Evolutionary conservation across 2,113 vertebrate genomes (phyloP), one percentile per base, ranked within the genome.

Genomic region (Salvelinus fontinalis): DNA sequence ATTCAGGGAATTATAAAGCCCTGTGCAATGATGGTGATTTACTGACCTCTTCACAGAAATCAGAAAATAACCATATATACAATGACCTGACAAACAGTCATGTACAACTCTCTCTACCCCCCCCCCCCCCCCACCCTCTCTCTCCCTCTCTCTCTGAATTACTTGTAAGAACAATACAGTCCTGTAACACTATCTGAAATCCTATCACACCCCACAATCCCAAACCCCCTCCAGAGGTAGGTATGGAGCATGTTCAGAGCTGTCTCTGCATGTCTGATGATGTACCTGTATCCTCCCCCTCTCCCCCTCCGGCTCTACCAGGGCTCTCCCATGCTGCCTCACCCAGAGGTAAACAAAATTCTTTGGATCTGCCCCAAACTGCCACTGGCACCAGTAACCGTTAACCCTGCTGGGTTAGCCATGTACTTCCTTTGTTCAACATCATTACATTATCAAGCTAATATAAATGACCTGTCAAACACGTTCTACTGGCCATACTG

Each of bases 321-420:
- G 83, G 72, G 85, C 3, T 76, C 85, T 83, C 89, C 85, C 86
- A 88, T 83, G 66, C 79, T 78, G 78, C 66, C 78, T 83, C 79
- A 79, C 77, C 82, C 78, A 57, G 76, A 81, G 66, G 86, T 82
- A 90, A 90, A 91, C 86, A 91, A 89, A 90, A 91, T 92, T 93
- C 88, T 85, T 89, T 72, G 26, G 76, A 70, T 76, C 76, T 91
- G 60, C 83, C 73, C 74, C 83, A 75, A 84, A 80, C 79, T 86
- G 79, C 70, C 68, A 66, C 27, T 64, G 70, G 62, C 75, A 74
- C 26, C 22, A n/a, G 68, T 69, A 71, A 77, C 59, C 0, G 22
- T 59, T 79, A 67, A 66, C 72, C 62, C 24, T 57, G 51, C 18
- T 16, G 12, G 14, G 12, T 57, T 57, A 18, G 24, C 31, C 22